Conservation (phyloP, 2,888 invertebrate species). For the Villa cingulata region DNA sequence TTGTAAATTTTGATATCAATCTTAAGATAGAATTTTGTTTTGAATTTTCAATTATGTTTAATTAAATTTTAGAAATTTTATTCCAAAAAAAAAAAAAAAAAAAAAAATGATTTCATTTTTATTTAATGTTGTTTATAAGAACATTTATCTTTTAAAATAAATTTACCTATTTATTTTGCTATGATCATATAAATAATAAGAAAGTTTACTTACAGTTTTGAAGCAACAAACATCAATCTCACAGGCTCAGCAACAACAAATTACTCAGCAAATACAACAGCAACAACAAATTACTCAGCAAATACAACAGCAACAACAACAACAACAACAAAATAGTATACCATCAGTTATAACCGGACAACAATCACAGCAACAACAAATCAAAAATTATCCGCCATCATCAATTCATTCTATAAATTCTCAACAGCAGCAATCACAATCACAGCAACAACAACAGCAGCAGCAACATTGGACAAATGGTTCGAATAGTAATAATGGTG, state of each 20-base stretch:
- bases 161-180: too few species aligned
- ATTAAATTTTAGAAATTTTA: too few species aligned
- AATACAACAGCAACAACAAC: conserved; percentile 10
- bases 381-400: conserved; percentile 14
- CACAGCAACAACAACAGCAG: conserved; percentile 14
- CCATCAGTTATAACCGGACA: conserved; percentile 18
- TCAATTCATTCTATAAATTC: conserved; percentile 18
- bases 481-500: too few species aligned
- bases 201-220: conserved; percentile 51
- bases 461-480: conserved; percentile 9
- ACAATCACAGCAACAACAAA: conserved; percentile 11
- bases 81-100: too few species aligned
- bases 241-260: conserved; percentile 22
- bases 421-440: conserved; percentile 26
- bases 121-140: too few species aligned
- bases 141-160: too few species aligned
- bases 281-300: conserved; percentile 12
- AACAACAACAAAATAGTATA: conserved; percentile 12
- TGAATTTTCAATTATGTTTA: too few species aligned
- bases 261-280: conserved; percentile 14
- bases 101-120: too few species aligned
- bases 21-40: too few species aligned
- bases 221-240: conserved; percentile 50
- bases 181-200: conserved; percentile 6
- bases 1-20: too few species aligned